These are phyloP conservation scores for Bombus waltoni DNA, from an alignment of 1,140 invertebrate species.

Conservation along the genomic window DNA sequence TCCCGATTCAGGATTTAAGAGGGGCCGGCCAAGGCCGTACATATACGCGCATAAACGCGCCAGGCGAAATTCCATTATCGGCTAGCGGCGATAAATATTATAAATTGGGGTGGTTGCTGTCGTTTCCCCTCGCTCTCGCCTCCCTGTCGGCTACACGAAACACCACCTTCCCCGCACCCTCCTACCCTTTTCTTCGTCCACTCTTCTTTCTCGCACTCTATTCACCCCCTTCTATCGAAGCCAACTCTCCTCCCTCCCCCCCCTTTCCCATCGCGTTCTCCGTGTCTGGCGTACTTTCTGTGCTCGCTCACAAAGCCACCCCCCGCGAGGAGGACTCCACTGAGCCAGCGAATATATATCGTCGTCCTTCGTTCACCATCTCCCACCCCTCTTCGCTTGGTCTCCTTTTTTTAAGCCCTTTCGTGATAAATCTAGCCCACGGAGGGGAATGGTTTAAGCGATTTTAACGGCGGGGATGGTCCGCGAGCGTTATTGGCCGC, in stretches of 20 bases:
- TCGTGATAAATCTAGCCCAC: conserved; percentile 73
- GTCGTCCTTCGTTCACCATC: conserved; percentile 50
- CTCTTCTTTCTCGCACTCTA: conserved; percentile 31
- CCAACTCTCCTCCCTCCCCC: too few species aligned
- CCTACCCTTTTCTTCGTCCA: conserved; percentile 42
- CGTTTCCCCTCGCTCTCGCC: conserved; percentile 33
- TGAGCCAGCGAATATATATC: conserved; percentile 56
- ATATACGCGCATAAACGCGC: conserved; percentile 47
- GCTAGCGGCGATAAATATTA: conserved; percentile 79
- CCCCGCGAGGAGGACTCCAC: conserved; percentile 50
- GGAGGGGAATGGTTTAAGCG: conserved; percentile 71
- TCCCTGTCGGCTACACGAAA: conserved; percentile 48
- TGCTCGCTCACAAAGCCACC: conserved; percentile 36
- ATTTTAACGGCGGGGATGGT: conserved; percentile 71
- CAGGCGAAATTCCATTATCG: conserved; percentile 79
- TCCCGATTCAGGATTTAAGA: conserved; percentile 67
- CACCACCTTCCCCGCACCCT: conserved; percentile 4
- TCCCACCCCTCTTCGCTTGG: conserved; percentile 3
- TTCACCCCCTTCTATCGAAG: neutral
- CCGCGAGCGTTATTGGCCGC: conserved; percentile 65
- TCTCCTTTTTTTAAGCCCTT: conserved; percentile 65
- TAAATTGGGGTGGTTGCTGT: conserved; percentile 72
- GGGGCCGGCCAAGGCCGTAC: conserved; percentile 21
- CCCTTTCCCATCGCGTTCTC: neutral
- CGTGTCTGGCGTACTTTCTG: conserved; percentile 17